Evolutionary conservation across 2,113 vertebrate genomes (phyloP).

Genomic region (Rhea americana): DNA sequence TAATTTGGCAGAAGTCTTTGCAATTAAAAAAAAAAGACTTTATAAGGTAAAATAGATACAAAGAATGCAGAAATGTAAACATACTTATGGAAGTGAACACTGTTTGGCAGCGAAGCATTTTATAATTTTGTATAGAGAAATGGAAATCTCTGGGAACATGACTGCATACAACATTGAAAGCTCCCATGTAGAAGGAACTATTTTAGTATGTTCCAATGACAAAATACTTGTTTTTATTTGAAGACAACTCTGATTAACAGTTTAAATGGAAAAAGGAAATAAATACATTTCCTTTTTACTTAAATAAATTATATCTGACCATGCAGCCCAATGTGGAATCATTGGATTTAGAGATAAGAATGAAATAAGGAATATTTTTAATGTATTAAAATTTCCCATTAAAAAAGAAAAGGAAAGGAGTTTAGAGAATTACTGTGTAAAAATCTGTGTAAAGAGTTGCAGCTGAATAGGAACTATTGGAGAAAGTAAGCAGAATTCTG

Average conservation of each 20-base stretch:
- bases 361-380: background rate
- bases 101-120: background rate
- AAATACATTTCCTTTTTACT: background rate
- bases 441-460: slow-evolving; percentile 41
- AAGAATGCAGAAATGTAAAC: background rate
- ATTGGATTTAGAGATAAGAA: slow-evolving; percentile 13
- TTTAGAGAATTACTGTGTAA: slow-evolving; percentile 35
- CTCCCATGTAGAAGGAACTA: background rate
- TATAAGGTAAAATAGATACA: background rate
- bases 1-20: background rate
- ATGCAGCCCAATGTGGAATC: background rate
- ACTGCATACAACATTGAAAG: background rate
- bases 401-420: slow-evolving; percentile 11
- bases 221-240: background rate
- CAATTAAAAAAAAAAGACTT: background rate
- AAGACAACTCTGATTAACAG: background rate
- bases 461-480: slow-evolving; percentile 46
- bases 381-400: background rate
- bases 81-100: background rate
- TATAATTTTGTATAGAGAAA: background rate
- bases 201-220: background rate
- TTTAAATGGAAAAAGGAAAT: background rate
- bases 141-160: background rate
- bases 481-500: slow-evolving; percentile 53
- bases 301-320: background rate